These are phyloP conservation scores for Habroteleia sp. DNA, from an alignment of 2,888 invertebrate species.

Conservation along the genomic window DNA sequence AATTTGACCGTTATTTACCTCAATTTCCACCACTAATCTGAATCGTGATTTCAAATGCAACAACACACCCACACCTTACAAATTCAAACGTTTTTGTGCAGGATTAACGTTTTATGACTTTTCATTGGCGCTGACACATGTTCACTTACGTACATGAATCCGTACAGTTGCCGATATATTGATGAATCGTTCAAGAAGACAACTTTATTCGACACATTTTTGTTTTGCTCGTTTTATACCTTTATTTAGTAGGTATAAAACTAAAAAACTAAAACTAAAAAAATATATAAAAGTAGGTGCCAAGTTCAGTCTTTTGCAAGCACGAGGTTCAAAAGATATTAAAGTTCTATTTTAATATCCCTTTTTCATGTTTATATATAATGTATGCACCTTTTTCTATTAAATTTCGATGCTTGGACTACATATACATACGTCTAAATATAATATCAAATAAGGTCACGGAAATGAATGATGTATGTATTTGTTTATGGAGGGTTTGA, in stretches of 20 bases:
- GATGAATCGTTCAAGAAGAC: constrained; percentile 33
- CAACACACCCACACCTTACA: constrained; percentile 23
- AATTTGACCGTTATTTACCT: not conserved
- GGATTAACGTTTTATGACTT: constrained; percentile 43
- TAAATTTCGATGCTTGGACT: no score
- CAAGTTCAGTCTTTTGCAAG: no score
- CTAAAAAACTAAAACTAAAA: no score
- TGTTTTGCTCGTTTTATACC: constrained; percentile 3
- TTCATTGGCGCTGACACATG: constrained; percentile 27
- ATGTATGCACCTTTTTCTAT: no score
- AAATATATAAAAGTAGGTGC: no score
- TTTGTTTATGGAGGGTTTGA: constrained; percentile 13
- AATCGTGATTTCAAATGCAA: constrained; percentile 24
- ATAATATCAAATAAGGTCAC: no score
- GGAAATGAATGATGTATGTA: constrained; percentile 20
- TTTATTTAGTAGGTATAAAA: no score
- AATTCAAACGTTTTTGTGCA: constrained; percentile 40
- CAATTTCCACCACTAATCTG: constrained; percentile 27
- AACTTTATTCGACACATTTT: constrained; percentile 27
- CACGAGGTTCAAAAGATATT: no score
- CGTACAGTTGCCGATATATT: constrained; percentile 18
- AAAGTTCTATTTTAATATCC: no score
- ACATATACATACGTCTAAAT: no score
- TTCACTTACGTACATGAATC: constrained; percentile 32
- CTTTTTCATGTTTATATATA: no score